A percentile compares a stretch with the other conserved stretches of the same genome.
Evolutionary conservation across 2,797 vertebrate species (phyloP).

Genomic region (Tadarida brasiliensis): DNA sequence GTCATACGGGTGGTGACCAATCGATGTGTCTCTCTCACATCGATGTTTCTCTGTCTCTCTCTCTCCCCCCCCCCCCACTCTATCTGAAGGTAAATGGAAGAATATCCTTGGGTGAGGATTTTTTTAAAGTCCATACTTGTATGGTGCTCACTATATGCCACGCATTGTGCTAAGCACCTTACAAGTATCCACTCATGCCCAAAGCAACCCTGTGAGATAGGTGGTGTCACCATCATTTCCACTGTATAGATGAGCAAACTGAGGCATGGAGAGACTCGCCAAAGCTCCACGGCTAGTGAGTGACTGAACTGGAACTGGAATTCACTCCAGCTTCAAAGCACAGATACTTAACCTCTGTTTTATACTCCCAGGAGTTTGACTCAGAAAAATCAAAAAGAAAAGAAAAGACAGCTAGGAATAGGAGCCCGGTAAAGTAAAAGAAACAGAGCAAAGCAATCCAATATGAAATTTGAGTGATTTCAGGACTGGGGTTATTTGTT

Average conservation of each 20-base stretch:
- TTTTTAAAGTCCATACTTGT: background rate
- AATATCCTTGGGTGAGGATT: no score
- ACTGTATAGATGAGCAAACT: background rate
- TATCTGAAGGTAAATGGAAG: no score
- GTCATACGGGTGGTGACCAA: no score
- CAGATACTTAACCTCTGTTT: background rate
- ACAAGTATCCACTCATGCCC: background rate
- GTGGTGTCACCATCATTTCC: background rate
- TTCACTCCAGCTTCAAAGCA: background rate
- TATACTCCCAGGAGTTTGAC: background rate
- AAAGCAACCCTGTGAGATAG: background rate
- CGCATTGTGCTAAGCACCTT: background rate
- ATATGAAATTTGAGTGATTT: slow-evolving; percentile 43
- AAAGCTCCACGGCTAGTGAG: background rate
- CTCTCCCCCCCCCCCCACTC: no score
- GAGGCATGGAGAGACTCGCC: background rate
- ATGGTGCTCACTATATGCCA: background rate
- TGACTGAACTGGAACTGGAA: background rate
- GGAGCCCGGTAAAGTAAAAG: background rate
- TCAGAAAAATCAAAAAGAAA: background rate
- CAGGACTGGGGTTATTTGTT: background rate
- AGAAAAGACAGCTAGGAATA: background rate
- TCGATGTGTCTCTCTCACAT: no score
- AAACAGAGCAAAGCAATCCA: slow-evolving; percentile 35
- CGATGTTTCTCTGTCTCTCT: no score